Evolutionary conservation across 2,797 vertebrate genomes (phyloP), one percentile per base, ranked within the genome.

Genomic region (Peromyscus aztecus): DNA sequence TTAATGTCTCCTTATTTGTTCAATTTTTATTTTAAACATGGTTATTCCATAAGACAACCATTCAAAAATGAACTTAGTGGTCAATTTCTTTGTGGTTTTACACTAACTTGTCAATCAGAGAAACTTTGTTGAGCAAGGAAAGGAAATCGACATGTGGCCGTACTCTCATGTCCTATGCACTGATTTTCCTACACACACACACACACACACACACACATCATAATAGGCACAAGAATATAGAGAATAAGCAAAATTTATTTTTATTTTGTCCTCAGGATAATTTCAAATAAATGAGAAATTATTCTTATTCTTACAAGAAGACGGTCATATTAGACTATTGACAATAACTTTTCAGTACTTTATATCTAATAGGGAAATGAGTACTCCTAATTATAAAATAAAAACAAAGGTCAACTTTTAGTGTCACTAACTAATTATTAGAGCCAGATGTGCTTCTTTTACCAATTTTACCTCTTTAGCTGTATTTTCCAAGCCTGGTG

Each of bases 21-120:
- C 94, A 88, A 37, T 65, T 93, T 90, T 67, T 95, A 80, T 94
- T 95, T 96, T 90, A 91, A 89, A 46, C 77, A 89, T 90, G 91
- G 90, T 90, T 94, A 19, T 46, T 82, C 1, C 9, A 40, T 73
- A 40, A 90, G 43, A 80, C 21, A 96, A 13, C 27, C 90, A 91
- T 78, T 90, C 5, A 89, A 78, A 94, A 87, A 77, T 52, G 19
- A 90, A 31, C 46, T 81, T 78, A 40, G 0, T 77, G 27, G 9
- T 81, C 6, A 81, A 3, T 55, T 78, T 90, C 34, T 81, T 81
- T 29, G 11, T 40, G 4, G 31, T 69, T 78, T 95, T 88, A 82
- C 19, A 86, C 93, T 91, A 88, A 75, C 81, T 93, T 93, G 19
- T 94, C 73, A 95, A 78, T 90, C 37, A 49, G 52, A 57, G n/a